Conservation (phyloP, 1,140 invertebrate genomes). For the Brachionus sp. region DNA sequence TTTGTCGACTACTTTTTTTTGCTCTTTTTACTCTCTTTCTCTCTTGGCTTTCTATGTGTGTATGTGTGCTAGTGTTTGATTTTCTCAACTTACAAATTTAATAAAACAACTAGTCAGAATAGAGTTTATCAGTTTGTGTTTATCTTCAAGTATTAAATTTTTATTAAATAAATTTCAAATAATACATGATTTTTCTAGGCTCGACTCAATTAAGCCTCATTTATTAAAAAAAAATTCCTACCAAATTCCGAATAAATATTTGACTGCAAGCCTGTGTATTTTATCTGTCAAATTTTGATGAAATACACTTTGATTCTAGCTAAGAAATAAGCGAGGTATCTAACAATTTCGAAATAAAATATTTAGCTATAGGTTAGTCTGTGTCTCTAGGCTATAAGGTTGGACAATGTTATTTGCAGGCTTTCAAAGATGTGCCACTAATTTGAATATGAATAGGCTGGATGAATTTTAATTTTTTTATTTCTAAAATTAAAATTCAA, state of each 20-base stretch:
- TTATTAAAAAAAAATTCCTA: background rate
- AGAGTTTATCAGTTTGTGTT: background rate
- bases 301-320: background rate
- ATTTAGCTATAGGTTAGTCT: background rate
- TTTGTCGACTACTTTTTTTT: background rate
- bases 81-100: constrained; percentile 37
- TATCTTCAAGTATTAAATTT: constrained; percentile 30
- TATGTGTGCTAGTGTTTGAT: constrained; percentile 23
- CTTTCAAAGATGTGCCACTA: background rate
- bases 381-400: background rate
- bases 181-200: constrained; percentile 16
- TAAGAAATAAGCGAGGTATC: background rate
- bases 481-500: background rate
- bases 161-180: constrained; percentile 24
- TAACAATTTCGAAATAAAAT: background rate
- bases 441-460: background rate
- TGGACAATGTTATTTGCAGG: background rate
- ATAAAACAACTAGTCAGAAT: constrained; percentile 9
- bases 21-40: background rate
- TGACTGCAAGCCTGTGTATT: background rate
- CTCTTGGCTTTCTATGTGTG: background rate
- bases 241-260: background rate
- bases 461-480: background rate
- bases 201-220: background rate
- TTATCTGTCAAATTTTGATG: background rate